Evolutionary conservation across 2,113 vertebrate genomes (phyloP), one percentile per base, ranked within the genome.

Genomic region (Erpornis zantholeuca): DNA sequence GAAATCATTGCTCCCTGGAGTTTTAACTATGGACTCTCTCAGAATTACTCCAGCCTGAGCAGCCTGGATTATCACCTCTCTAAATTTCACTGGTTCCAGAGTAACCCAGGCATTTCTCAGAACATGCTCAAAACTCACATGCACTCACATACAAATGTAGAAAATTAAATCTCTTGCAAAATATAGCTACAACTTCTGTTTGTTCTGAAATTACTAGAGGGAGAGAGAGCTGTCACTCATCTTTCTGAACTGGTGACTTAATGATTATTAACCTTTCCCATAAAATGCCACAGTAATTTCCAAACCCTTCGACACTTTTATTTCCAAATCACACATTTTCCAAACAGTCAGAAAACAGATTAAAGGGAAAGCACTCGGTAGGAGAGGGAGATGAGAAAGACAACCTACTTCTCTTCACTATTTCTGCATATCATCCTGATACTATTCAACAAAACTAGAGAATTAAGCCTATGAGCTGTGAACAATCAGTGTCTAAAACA

Each of bases 391-490:
- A 23, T n/a, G 33, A 72, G 29, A 71, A 68, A 79, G 33, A 23
- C 11, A 80, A 25, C 2, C 4, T 2, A 0, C 20, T 57, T 36
- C 12, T 27, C 38, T 50, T 18, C 2, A 15, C 11, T 66, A 2
- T 83, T 86, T 77, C 40, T 88, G 31, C 18, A 33, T 7, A 21
- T 50, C 23, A 66, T 82, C 52, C 22, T 75, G 23, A 54, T 44
- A 11, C 17, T 61, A 6, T 63, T 27, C 33, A 71, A 12, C 3
- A 7, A 21, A 75, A 29, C 14, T 5, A 64, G 29, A 82, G 9
- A 71, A 73, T 69, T 72, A 80, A 31, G 53, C 18, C 12, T 69
- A 12, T 3, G 9, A 82, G 12, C 31, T 53, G 31, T 61, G 40
- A 77, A 22, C 31, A 56, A 22, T 25, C 25, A 64, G 16, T 25